Conservation (phyloP, 2,888 invertebrate genomes). For the Conus canariensis region DNA sequence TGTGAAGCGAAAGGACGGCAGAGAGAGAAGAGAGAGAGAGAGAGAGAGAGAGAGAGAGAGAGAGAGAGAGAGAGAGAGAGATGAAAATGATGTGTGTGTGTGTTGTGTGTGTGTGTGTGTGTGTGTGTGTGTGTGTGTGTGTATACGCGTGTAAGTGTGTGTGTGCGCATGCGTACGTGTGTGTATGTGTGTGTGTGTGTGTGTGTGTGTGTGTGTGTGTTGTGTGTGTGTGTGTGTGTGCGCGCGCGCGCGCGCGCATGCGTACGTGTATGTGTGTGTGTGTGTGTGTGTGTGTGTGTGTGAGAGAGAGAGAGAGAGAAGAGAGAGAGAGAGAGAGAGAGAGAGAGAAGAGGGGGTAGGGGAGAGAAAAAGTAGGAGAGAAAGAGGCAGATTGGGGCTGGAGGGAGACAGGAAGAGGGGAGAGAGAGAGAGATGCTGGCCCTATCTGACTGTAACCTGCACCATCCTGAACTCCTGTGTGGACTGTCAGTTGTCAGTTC, state of each 20-base stretch:
- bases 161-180: neutral
- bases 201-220: neutral
- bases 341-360: neutral
- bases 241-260: neutral
- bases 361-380: neutral
- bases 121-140: neutral
- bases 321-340: constrained; percentile 2
- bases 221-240: too few species aligned
- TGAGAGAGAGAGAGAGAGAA: neutral
- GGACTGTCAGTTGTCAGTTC: too few species aligned
- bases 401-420: neutral
- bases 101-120: too few species aligned
- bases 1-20: too few species aligned
- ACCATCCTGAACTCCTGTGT: too few species aligned
- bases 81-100: too few species aligned
- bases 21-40: too few species aligned
- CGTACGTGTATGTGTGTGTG: neutral
- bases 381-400: neutral
- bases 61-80: too few species aligned
- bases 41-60: too few species aligned
- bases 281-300: neutral
- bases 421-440: neutral
- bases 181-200: neutral
- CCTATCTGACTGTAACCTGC: neutral
- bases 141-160: neutral